Conservation (phyloP, 2,888 invertebrate species). For the Melieria picta region DNA sequence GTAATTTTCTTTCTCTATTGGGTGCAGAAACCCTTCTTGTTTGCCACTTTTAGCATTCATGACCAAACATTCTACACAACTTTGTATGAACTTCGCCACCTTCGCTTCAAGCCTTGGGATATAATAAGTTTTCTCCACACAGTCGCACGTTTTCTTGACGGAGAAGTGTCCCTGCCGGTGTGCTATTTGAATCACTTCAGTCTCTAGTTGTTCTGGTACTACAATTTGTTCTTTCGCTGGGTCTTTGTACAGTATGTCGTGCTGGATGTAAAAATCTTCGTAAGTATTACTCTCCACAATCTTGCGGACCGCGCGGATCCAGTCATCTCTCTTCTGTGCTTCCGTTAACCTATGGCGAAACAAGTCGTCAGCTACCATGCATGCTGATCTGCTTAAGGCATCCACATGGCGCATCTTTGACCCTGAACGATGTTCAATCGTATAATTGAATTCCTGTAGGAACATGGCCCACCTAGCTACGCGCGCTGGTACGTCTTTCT, state of each 20-base stretch:
- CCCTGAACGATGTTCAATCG: constrained; percentile 31
- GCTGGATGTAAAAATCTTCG: constrained; percentile 9
- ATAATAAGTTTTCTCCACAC: too few relatives aligned
- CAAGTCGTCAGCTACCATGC: background rate
- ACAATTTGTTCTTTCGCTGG: background rate
- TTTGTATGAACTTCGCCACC: too few relatives aligned
- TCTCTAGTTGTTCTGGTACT: too few relatives aligned
- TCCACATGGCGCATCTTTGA: constrained; percentile 7
- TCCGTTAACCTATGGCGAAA: background rate
- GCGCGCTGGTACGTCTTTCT: background rate
- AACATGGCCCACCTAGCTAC: constrained; percentile 40
- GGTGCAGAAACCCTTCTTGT: too few relatives aligned
- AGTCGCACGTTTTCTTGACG: too few relatives aligned
- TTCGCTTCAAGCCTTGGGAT: too few relatives aligned
- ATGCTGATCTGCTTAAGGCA: background rate
- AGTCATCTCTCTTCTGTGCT: constrained; percentile 6
- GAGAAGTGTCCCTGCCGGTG: too few relatives aligned
- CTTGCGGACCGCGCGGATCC: background rate
- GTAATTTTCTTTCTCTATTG: too few relatives aligned
- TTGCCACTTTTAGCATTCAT: too few relatives aligned
- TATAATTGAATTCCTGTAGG: constrained; percentile 41
- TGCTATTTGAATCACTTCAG: too few relatives aligned
- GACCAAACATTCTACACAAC: too few relatives aligned
- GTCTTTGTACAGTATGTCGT: constrained; percentile 13
- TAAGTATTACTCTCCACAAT: background rate